A percentile compares a stretch with the other conserved stretches of the same genome.
These are phyloP conservation scores for Sebastes oblongus DNA, from an alignment of 2,797 vertebrate genomes.

Conservation along the genomic window DNA sequence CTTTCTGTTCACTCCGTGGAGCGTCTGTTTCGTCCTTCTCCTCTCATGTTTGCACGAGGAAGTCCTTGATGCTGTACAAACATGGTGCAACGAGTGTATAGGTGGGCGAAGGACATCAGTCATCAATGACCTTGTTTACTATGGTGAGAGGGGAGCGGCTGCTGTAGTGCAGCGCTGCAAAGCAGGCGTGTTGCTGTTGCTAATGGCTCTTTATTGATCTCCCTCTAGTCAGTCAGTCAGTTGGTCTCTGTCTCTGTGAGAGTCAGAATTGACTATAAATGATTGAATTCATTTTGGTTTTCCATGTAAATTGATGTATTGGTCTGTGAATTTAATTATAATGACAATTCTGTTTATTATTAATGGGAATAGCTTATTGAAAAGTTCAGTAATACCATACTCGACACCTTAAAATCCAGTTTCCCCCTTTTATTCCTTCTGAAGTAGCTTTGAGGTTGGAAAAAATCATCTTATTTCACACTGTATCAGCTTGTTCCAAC, in stretches of 20 bases:
- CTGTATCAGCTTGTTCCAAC: neutral
- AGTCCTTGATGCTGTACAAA: conserved; percentile 68
- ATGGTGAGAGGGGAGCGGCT: conserved; percentile 53
- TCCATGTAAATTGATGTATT: neutral
- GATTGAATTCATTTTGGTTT: neutral
- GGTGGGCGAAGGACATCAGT: conserved; percentile 69
- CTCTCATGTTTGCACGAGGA: conserved; percentile 47
- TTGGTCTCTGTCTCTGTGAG: neutral
- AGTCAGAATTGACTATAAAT: neutral
- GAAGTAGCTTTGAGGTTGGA: neutral
- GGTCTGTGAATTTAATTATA: neutral
- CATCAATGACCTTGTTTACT: conserved; percentile 70
- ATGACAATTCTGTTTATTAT: neutral
- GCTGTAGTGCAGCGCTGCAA: conserved; percentile 43
- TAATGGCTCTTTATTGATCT: conserved; percentile 77
- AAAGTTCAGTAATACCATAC: neutral
- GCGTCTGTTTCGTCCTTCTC: conserved; percentile 21
- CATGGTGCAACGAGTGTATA: conserved; percentile 7
- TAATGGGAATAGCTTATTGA: neutral
- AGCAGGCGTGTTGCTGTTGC: conserved; percentile 43
- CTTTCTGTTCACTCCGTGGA: neutral
- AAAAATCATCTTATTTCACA: neutral
- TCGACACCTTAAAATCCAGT: neutral
- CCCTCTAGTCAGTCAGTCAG: neutral
- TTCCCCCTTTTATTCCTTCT: neutral